A percentile compares a stretch with the other conserved stretches of the same genome.
Conservation (phyloP, 30 jellyfish, hydroid and myxozoan genomes). For the Calvadosia cruxmelitensis region DNA sequence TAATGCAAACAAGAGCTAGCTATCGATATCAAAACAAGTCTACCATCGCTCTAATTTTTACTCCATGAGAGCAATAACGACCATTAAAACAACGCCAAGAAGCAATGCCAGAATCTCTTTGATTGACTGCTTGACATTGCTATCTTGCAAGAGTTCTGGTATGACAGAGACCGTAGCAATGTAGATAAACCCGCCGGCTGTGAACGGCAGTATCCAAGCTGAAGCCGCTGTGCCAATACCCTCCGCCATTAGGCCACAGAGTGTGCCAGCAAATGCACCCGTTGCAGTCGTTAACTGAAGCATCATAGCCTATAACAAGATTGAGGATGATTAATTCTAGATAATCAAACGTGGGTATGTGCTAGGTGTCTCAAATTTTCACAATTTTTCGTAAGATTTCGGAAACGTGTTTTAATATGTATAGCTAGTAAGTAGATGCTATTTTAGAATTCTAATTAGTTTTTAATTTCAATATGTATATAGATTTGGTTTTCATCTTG, state of each 20-base stretch:
- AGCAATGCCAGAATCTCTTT: constrained; percentile 59
- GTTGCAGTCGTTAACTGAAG: constrained; percentile 83
- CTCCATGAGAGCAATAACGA: constrained; percentile 62
- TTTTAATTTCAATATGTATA: no score
- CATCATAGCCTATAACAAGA: constrained; percentile 99
- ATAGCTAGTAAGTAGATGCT: no score
- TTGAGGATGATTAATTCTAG: no score
- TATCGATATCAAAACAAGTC: no score
- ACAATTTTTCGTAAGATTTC: no score
- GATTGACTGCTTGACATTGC: constrained; percentile 56
- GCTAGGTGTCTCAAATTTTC: no score
- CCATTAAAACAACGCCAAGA: constrained; percentile 77
- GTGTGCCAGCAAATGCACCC: constrained; percentile 92
- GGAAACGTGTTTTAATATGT: no score
- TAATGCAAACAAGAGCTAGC: no score
- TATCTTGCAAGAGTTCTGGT: constrained; percentile 78
- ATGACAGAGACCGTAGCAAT: constrained; percentile 87
- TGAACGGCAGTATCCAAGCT: constrained; percentile 65
- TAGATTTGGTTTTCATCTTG: no score
- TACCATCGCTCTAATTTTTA: neutral
- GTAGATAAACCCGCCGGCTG: constrained; percentile 97
- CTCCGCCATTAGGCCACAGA: constrained; percentile 73
- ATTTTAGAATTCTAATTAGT: no score
- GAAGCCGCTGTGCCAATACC: constrained; percentile 73
- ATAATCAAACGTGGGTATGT: no score